phyloP scores from a whole-genome alignment of 2,888 invertebrate genomes.

The Pemphredon lugubris region DNA sequence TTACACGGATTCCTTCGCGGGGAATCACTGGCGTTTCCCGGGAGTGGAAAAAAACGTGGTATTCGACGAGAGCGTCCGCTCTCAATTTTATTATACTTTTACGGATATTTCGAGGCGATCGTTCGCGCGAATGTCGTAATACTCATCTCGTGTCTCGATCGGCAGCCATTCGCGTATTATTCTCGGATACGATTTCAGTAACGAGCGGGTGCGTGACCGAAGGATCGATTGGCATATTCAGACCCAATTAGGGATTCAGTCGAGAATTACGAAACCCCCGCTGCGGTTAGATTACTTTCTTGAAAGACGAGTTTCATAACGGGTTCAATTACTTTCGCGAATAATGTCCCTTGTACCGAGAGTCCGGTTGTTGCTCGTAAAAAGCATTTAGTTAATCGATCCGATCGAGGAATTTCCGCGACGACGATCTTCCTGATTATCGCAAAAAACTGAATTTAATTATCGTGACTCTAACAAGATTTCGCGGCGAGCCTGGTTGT shows the following conservation, averaged over 20 bases:
- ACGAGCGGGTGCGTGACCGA: constrained; percentile 37
- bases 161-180: constrained; percentile 15
- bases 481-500: background rate
- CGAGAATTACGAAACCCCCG: constrained; percentile 54
- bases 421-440: constrained; percentile 19
- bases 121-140: no score
- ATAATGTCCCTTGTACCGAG: constrained; percentile 36
- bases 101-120: no score
- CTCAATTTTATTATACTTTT: no score
- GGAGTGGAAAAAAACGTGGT: no score
- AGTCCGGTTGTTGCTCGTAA: background rate
- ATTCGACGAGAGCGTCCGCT: no score
- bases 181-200: constrained; percentile 25
- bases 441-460: constrained; percentile 14
- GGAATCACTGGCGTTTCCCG: no score
- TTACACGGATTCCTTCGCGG: no score
- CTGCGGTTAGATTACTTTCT: constrained; percentile 47
- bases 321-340: constrained; percentile 58
- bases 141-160: no score
- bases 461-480: background rate
- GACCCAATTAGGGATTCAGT: constrained; percentile 58
- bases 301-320: constrained; percentile 60
- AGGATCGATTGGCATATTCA: constrained; percentile 54
- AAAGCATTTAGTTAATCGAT: constrained; percentile 39
- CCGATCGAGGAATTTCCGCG: constrained; percentile 27